Conservation (phyloP, 2,797 vertebrate species). For the Psittacula echo region DNA sequence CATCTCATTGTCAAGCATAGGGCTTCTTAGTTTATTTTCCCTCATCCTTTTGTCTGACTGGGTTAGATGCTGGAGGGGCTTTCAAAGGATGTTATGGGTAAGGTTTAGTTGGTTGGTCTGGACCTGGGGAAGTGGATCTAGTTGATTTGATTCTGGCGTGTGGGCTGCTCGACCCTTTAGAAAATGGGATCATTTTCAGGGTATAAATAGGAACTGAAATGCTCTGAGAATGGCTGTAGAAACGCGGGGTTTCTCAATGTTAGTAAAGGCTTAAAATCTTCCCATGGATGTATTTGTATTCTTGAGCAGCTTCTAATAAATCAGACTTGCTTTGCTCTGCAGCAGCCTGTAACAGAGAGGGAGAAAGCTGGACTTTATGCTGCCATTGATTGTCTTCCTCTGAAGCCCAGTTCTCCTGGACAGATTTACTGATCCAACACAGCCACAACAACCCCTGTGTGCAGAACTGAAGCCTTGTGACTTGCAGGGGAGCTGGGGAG, state of each 20-base stretch:
- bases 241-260: neutral
- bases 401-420: neutral
- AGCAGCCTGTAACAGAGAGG: neutral
- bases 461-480: neutral
- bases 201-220: neutral
- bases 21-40: neutral
- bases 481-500: neutral
- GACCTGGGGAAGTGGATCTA: neutral
- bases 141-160: neutral
- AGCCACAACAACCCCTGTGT: neutral
- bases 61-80: neutral
- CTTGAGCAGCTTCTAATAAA: neutral
- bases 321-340: neutral
- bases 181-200: neutral
- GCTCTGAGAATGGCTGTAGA: neutral
- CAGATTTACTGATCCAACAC: neutral
- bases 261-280: neutral
- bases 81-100: neutral
- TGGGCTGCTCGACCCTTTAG: neutral
- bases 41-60: neutral
- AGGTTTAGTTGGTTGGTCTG: neutral
- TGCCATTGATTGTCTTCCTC: neutral
- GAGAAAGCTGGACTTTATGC: neutral
- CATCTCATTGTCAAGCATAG: neutral
- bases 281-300: neutral